Base-by-base conservation (phyloP, 2,113 vertebrate genomes). In the Sprattus sprattus region DNA sequence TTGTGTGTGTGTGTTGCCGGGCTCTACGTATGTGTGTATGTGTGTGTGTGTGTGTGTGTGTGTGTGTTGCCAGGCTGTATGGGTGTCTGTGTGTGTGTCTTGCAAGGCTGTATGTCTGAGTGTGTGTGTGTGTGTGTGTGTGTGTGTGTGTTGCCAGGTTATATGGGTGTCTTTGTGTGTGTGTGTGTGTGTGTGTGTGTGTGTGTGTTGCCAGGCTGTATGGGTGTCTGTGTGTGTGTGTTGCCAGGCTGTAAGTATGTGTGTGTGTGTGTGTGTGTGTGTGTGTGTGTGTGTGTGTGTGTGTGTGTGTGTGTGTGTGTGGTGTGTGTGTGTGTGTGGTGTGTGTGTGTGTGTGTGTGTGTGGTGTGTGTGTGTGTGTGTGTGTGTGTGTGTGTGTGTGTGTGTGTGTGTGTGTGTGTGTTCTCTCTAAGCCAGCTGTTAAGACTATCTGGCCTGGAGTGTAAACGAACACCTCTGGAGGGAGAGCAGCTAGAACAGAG, bases 361-460 rank as follows among this genome's bases (percentile, higher is more conserved):
- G 46, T 46, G 46, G 88, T 85, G 87, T 60, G 16, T 18, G 15
- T 60, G 57, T 64, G 20, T 64, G 18, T 64, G 57, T 64, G 57
- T 64, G 57, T 64, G 57, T 64, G 57, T 64, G 57, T 20, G 18
- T 22, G 57, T 64, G n/a, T 71, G 64, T 25, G n/a, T 32, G 64
- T 32, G 25, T 71, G 64, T 71, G 64, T 71, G 64, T 71, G 64
- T 71, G 64, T 64, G 82, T 90, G 90, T 93, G 90, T 90, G 88
- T 88, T 87, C 90, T 90, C 89, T 50, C 75, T 45, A 75, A 85
- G 46, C 88, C 93, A 94, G 93, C 94, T 95, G 94, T 91, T 94
- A 91, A 95, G 94, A 95, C 91, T 94, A 94, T 95, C 93, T 93
- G 91, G 45, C 47, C 50, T 71, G 83, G 75, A 86, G 86, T 90